These are phyloP conservation scores for Nymphicus hollandicus DNA, from an alignment of 2,113 vertebrate genomes.

Conservation along the genomic window DNA sequence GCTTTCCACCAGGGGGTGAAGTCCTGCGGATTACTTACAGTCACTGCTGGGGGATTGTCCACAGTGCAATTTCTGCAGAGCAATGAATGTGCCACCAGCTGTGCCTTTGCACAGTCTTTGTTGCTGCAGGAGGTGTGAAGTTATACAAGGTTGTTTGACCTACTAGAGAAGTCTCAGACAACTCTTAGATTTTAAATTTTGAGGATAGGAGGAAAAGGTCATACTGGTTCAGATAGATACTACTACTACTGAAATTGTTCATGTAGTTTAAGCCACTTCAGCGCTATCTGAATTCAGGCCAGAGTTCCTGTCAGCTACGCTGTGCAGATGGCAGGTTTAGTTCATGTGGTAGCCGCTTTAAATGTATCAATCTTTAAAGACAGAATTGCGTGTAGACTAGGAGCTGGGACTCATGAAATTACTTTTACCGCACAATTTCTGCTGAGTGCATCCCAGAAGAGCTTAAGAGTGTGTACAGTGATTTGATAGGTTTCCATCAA, in stretches of 20 bases:
- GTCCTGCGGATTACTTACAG: background rate
- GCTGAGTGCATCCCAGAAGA: background rate
- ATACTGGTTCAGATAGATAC: background rate
- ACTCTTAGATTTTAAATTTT: background rate
- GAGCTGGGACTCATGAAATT: background rate
- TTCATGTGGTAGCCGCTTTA: background rate
- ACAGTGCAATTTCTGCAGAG: background rate
- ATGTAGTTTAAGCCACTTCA: background rate
- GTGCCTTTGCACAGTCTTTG: background rate
- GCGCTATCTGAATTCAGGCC: background rate
- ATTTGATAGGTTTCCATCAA: background rate
- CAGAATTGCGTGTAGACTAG: background rate
- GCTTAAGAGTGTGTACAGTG: background rate
- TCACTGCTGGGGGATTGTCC: background rate
- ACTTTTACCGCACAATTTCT: background rate
- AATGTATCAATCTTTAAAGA: background rate
- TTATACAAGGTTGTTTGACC: background rate
- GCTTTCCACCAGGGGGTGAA: background rate
- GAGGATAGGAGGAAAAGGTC: background rate
- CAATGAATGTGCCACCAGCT: background rate
- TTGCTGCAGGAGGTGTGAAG: background rate
- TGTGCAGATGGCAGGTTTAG: background rate
- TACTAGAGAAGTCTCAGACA: background rate
- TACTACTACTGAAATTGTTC: background rate
- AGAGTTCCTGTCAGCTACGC: background rate